Evolutionary conservation across 2,888 invertebrate species (phyloP).

Genomic region (Antheraea yamamai): DNA sequence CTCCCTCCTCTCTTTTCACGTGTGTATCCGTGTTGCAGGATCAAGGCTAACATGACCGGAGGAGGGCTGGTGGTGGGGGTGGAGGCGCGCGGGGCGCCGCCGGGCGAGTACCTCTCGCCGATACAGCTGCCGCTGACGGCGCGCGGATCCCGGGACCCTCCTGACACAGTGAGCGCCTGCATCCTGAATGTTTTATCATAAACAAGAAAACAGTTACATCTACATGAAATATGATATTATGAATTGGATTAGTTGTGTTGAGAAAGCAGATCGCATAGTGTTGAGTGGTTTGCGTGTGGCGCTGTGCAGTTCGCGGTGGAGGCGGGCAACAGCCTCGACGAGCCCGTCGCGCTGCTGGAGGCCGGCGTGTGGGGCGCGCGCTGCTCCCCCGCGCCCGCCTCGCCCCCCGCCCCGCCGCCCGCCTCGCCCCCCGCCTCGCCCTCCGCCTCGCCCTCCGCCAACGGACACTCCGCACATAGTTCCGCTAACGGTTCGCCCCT

Average conservation of each 20-base stretch:
- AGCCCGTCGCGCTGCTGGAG: conserved; percentile 41
- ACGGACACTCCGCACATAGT: conserved; percentile 22
- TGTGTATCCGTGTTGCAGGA: conserved; percentile 36
- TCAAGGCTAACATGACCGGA: conserved; percentile 61
- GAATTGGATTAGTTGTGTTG: too few species aligned
- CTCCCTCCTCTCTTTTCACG: conserved; percentile 21
- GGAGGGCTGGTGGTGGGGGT: conserved; percentile 68
- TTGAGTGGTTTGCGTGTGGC: background rate
- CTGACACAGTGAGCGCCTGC: conserved; percentile 43
- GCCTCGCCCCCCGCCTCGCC: conserved; percentile 30
- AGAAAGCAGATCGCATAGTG: too few species aligned
- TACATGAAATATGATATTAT: too few species aligned
- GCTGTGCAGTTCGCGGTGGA: conserved; percentile 44
- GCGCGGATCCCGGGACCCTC: conserved; percentile 58
- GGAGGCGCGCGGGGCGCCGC: conserved; percentile 58
- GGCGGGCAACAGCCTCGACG: conserved; percentile 58
- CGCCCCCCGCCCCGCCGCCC: conserved; percentile 34
- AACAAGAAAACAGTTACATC: too few species aligned
- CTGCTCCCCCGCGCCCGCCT: conserved; percentile 37
- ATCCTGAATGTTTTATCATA: background rate
- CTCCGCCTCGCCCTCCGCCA: conserved; percentile 29
- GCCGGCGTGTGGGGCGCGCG: conserved; percentile 48
- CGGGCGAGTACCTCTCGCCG: conserved; percentile 62
- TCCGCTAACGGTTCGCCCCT: conserved; percentile 35
- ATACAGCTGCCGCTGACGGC: conserved; percentile 61